These are phyloP conservation scores for Harpalus rubripes DNA, from an alignment of 2,888 invertebrate genomes.

Conservation along the genomic window DNA sequence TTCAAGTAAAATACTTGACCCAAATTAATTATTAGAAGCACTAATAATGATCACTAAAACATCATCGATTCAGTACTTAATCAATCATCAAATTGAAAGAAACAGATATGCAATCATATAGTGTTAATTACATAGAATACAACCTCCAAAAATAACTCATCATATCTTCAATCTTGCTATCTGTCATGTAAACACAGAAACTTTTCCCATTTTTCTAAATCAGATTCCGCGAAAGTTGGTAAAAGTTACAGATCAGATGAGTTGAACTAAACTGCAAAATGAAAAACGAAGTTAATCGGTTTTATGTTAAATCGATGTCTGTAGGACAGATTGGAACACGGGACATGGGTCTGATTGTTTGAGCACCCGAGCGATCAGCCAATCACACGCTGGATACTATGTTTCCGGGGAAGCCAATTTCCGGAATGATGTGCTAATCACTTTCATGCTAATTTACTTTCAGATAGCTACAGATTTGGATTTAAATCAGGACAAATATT, in stretches of 20 bases:
- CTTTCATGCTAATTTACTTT: neutral
- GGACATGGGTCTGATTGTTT: conserved; percentile 17
- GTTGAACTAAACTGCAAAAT: neutral
- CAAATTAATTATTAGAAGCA: neutral
- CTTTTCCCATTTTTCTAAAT: neutral
- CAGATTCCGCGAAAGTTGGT: conserved; percentile 1
- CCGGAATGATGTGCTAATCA: conserved; percentile 9
- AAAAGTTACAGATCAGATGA: neutral
- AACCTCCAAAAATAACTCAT: neutral
- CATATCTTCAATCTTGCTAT: neutral
- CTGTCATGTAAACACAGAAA: conserved; percentile 1
- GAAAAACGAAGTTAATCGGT: conserved; percentile 32
- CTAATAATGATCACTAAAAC: neutral
- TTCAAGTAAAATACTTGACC: neutral
- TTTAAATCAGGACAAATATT: too few relatives aligned
- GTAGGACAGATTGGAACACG: conserved; percentile 15
- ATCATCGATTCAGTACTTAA: neutral
- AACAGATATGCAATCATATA: neutral
- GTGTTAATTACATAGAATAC: neutral
- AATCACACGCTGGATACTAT: conserved; percentile 14
- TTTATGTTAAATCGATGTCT: conserved; percentile 44
- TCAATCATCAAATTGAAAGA: too few relatives aligned
- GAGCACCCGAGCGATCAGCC: neutral
- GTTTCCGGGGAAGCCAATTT: conserved; percentile 18
- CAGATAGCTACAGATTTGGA: too few relatives aligned